Evolutionary conservation across 2,113 vertebrate genomes (phyloP).

Genomic region (Sinocyclocheilus anshuiensis): DNA sequence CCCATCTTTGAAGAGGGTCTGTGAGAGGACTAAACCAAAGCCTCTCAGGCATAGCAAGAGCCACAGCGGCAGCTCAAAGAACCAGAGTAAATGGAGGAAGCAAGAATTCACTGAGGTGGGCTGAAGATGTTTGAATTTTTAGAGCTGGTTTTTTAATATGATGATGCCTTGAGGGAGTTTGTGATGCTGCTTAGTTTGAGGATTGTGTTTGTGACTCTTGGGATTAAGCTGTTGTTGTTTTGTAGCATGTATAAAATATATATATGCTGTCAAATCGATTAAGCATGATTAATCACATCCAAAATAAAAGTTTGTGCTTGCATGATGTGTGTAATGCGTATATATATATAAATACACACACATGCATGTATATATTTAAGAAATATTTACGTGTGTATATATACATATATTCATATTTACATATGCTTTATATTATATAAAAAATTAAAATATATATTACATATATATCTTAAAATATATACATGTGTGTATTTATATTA

Average conservation of each 20-base stretch:
- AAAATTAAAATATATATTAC: too few species aligned
- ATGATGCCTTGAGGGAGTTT: background rate
- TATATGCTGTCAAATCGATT: too few species aligned
- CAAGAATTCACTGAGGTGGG: conserved; percentile 13
- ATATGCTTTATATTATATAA: too few species aligned
- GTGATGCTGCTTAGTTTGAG: background rate
- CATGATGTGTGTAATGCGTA: too few species aligned
- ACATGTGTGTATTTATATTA: too few species aligned
- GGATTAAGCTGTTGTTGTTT: background rate
- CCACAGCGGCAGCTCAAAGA: background rate
- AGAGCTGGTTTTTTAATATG: background rate
- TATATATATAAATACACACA: too few species aligned
- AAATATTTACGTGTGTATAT: too few species aligned
- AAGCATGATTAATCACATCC: too few species aligned
- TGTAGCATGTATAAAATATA: background rate
- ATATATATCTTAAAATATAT: too few species aligned
- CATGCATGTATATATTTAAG: too few species aligned
- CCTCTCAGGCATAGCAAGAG: background rate
- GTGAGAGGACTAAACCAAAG: conserved; percentile 3
- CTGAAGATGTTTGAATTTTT: background rate
- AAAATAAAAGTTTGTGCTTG: too few species aligned
- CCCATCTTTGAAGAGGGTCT: conserved; percentile 3
- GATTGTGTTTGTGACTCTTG: background rate
- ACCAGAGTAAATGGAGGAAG: background rate
- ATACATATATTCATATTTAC: too few species aligned